Base-by-base conservation (phyloP, 2,113 vertebrate genomes). In the Otus sunia region DNA sequence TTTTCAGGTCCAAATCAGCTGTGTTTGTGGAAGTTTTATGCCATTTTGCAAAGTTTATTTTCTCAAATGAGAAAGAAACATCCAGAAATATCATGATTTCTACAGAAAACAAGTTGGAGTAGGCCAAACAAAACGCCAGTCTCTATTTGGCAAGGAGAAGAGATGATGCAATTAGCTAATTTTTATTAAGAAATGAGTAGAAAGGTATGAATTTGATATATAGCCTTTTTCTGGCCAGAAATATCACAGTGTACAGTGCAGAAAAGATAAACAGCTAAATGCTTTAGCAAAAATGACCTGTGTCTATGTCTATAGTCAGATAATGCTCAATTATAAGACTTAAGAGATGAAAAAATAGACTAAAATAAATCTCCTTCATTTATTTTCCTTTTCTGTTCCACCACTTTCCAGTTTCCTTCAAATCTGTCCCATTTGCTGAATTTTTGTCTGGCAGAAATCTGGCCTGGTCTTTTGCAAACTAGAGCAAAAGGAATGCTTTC, bases 21-120 rank as follows among this genome's bases (percentile, higher is more conserved):
- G 5, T 63, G 62, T 92, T 68, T 94, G 60, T 56, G 39, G 47
- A 64, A 82, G 60, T 26, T 91, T 92, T 64, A 30, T 60, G 63
- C 34, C 6, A 4, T 86, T 80, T 87, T 81, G 36, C 59, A 89
- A 84, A 71, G 86, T 89, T 95, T 95, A 12, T 71, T 92, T 91
- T 94, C 91, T 73, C 83, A 94, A 97, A 72, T 32, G 60, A 81
- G 94, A 72, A 84, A 94, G 94, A 94, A 96, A 60, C 55, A 39
- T 66, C 76, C 88, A 94, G 93, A 96, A 95, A 72, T 77, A 68
- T 75, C 72, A 80, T 27, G 45, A 23, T 82, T 95, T 84, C 59
- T 82, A 37, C 74, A 87, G 64, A 92, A 96, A 97, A 53, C 76
- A 72, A 64, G 45, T 12, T 45, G 50, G 45, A 78, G 34, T 4